phyloP scores from a whole-genome alignment of 2,113 vertebrate genomes.

The Silurus glanis region DNA sequence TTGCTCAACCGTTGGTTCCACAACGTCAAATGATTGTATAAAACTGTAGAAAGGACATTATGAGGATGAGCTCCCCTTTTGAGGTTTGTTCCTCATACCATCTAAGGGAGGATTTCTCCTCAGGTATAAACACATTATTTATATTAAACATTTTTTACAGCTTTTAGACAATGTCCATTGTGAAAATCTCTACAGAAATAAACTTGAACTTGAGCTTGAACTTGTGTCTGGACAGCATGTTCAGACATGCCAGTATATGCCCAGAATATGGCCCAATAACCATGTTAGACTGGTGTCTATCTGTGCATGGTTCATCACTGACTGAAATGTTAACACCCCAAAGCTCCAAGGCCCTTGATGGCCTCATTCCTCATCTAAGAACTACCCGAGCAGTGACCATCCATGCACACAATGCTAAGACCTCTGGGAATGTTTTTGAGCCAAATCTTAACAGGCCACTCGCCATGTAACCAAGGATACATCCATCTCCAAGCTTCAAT shows the following conservation, averaged over 20 bases:
- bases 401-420: conserved; percentile 62
- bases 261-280: conserved; percentile 46
- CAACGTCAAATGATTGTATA: no score
- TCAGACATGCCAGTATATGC: conserved; percentile 62
- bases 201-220: neutral
- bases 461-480: conserved; percentile 50
- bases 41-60: no score
- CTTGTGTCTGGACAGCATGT: conserved; percentile 65
- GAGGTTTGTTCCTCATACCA: no score
- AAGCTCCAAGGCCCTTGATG: conserved; percentile 73
- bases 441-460: conserved; percentile 47
- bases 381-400: conserved; percentile 68
- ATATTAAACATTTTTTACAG: no score
- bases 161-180: no score
- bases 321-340: conserved; percentile 77
- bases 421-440: conserved; percentile 65
- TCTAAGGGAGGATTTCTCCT: no score
- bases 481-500: conserved; percentile 52
- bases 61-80: no score
- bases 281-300: conserved; percentile 64
- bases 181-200: no score
- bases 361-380: conserved; percentile 72
- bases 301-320: conserved; percentile 68
- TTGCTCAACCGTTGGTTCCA: no score
- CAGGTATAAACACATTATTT: no score